These are phyloP conservation scores for Smithornis capensis DNA, from an alignment of 2,113 vertebrate species.

Conservation along the genomic window DNA sequence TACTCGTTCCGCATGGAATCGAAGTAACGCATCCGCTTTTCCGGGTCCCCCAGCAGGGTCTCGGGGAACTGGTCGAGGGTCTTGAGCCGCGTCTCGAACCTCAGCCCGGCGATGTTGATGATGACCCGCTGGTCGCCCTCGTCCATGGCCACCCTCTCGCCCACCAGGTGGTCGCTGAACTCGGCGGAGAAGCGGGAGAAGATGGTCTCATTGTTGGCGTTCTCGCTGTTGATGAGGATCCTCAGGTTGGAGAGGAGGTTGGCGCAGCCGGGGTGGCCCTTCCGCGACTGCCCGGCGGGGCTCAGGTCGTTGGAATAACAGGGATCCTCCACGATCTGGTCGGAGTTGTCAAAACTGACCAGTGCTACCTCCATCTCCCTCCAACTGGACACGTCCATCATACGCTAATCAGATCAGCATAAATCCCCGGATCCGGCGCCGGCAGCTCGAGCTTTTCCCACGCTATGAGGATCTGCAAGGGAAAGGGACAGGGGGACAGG, in stretches of 20 bases:
- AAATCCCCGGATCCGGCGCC: slow-evolving; percentile 31
- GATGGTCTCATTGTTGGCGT: slow-evolving; percentile 80
- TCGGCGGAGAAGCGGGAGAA: slow-evolving; percentile 84
- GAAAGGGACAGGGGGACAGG: slow-evolving; percentile 14
- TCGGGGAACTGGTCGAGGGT: slow-evolving; percentile 92
- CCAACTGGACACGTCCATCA: slow-evolving; percentile 77
- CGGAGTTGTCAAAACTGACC: slow-evolving; percentile 85
- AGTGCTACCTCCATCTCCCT: slow-evolving; percentile 91
- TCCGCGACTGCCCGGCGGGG: slow-evolving; percentile 48
- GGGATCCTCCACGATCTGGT: slow-evolving; percentile 82
- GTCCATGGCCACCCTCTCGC: slow-evolving; percentile 78
- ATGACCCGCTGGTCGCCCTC: slow-evolving; percentile 90
- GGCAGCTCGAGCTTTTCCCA: background rate
- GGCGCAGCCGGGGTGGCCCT: slow-evolving; percentile 73
- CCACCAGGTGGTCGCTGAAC: slow-evolving; percentile 79
- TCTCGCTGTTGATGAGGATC: slow-evolving; percentile 79
- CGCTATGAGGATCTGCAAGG: slow-evolving; percentile 59
- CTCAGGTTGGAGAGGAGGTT: slow-evolving; percentile 88
- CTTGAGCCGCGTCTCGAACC: slow-evolving; percentile 91
- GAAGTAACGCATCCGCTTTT: slow-evolving; percentile 92
- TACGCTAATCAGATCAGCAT: slow-evolving; percentile 58
- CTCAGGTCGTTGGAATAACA: slow-evolving; percentile 73
- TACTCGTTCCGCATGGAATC: slow-evolving; percentile 98
- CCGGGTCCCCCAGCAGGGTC: slow-evolving; percentile 87
- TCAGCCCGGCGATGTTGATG: slow-evolving; percentile 93